These are phyloP conservation scores for Brachionus calyciflorus DNA, from an alignment of 1,140 invertebrate species.

Conservation along the genomic window DNA sequence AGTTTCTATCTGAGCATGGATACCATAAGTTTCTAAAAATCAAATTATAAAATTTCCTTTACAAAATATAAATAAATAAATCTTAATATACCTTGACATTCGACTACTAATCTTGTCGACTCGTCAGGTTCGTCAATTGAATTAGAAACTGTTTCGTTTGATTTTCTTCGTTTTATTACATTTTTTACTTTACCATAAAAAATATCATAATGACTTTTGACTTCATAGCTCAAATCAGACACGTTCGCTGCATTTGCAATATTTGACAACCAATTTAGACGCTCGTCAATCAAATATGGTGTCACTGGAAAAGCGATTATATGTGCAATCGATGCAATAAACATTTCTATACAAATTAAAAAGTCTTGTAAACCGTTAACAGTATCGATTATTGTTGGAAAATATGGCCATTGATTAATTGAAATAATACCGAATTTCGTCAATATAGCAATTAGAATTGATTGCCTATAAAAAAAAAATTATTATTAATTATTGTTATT, in stretches of 20 bases:
- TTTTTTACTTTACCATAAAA: constrained; percentile 37
- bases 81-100: constrained; percentile 23
- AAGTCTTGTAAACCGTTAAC: constrained; percentile 71
- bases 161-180: not conserved
- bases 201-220: constrained; percentile 20
- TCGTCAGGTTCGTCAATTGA: not conserved
- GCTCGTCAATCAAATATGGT: constrained; percentile 67
- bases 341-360: constrained; percentile 95
- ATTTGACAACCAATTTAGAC: constrained; percentile 12
- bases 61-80: not conserved
- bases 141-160: not conserved
- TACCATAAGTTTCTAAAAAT: constrained; percentile 1
- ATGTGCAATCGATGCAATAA: constrained; percentile 86
- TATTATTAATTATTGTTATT: constrained; percentile 1
- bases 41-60: not conserved
- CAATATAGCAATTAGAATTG: constrained; percentile 79
- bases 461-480: constrained; percentile 71
- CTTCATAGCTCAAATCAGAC: constrained; percentile 38
- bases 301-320: constrained; percentile 89
- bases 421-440: constrained; percentile 74
- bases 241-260: constrained; percentile 45
- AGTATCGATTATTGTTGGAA: constrained; percentile 34
- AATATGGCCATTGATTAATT: constrained; percentile 58
- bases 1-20: constrained; percentile 2
- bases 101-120: constrained; percentile 11